Evolutionary conservation across 30 jellyfish, hydroid and myxozoan genomes (phyloP), one percentile per base, ranked within the genome.

Genomic region (Cassiopea andromeda): DNA sequence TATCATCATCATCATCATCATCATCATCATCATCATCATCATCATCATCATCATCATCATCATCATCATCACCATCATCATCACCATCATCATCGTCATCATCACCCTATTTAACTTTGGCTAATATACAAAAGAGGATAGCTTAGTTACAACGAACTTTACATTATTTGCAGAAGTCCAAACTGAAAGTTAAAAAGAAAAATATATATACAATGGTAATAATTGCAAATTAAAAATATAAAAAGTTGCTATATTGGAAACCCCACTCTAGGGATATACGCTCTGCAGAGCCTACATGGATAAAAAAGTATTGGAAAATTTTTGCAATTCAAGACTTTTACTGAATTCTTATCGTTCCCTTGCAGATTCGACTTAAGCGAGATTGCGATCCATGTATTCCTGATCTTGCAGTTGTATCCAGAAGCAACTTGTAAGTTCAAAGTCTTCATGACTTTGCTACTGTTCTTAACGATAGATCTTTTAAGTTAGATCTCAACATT

Each of bases 321-420:
- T 27, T 27, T 27, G 38, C 38, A 27, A 27, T 27, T 14, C 1
- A 54, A 54, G 64, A 54, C 12, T 54, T 54, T 54, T 10, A 54
- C 12, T 3, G 12, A 10, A 54, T 79, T 6, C 46, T 47, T 0
- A 1, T 69, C 73, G 48, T 44, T 78, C 16, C 73, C n/a, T 88
- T 90, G 43, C 46, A 94, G 98, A 80, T 94, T 50, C 83, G 70
- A 27, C 89, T 94, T 80, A 82, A 89, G 66, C 91, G 97, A 58
- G 97, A 85, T 90, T 94, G 98, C 76, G 91, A 92, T 60, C 94
- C 92, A 1, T 94, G 98, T 73, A 86, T 94, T 46, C 97, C 98
- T 7, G 97, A 94, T 69, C 83, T 94, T 19, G 78, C 90, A 38
- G 68, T 91, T 15, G 16, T 2, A 6, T 44, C 94, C 44, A 79